Evolutionary conservation across 92 coral and sea anemone genomes (phyloP).

Genomic region (Ricordea florida): DNA sequence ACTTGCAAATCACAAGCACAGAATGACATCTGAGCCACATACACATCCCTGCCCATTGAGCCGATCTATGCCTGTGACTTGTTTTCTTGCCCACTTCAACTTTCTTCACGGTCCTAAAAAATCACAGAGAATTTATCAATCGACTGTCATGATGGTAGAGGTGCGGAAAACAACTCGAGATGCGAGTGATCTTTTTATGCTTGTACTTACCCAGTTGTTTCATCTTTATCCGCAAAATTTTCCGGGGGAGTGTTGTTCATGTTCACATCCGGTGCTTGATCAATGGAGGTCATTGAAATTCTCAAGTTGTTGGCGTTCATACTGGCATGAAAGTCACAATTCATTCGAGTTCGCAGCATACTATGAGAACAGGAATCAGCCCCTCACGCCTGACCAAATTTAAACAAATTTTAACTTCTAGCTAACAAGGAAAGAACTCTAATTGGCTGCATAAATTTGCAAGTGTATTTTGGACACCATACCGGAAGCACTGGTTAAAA

Average conservation of each 20-base stretch:
- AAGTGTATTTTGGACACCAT: not conserved
- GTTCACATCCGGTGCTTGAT: not conserved
- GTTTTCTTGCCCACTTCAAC: slow-evolving; percentile 2
- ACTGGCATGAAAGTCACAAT: not conserved
- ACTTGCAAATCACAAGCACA: slow-evolving; percentile 3
- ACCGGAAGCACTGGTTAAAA: not conserved
- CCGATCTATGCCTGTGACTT: not conserved
- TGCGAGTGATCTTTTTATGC: not conserved
- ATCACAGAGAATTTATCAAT: not conserved
- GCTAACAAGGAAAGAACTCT: not conserved
- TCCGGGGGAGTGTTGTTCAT: not conserved
- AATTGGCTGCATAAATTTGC: not conserved
- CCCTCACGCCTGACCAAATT: not conserved
- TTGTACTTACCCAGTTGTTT: not conserved
- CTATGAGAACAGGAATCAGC: not conserved
- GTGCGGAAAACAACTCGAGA: not conserved
- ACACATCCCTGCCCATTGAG: not conserved
- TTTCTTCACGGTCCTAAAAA: not conserved
- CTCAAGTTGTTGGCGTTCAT: not conserved
- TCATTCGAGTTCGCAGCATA: not conserved
- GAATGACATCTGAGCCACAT: not conserved
- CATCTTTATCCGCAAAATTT: not conserved
- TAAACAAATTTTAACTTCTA: not conserved
- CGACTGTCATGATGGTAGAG: not conserved
- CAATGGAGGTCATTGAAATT: no score